A percentile compares a stretch with the other conserved stretches of the same genome.
These are phyloP conservation scores for Natator depressus DNA, from an alignment of 2,113 vertebrate species.

Conservation along the genomic window DNA sequence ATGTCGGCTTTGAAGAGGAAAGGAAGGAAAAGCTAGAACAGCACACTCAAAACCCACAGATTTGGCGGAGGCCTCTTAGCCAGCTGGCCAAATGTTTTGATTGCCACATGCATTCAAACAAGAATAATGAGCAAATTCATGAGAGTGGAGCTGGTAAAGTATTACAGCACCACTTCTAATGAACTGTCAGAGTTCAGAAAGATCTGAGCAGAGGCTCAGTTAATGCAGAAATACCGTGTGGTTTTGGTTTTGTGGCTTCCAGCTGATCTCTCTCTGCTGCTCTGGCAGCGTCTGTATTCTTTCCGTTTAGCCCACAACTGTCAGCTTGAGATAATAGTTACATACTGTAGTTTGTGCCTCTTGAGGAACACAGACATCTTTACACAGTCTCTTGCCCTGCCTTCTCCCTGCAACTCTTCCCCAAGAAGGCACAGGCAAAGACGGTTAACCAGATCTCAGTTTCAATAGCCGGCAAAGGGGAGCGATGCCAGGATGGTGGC, in stretches of 20 bases:
- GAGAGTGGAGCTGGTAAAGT: not conserved
- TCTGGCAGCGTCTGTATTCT: conserved; percentile 78
- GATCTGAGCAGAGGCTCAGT: not conserved
- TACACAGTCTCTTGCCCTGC: fast-evolving
- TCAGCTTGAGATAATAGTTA: conserved; percentile 71
- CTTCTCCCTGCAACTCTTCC: not conserved
- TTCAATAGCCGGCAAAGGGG: not conserved
- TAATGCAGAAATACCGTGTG: conserved; percentile 59
- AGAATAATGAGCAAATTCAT: not conserved
- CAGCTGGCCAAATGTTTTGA: not conserved
- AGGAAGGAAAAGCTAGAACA: not conserved
- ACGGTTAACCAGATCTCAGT: not conserved
- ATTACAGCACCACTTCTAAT: not conserved
- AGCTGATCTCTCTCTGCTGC: conserved; percentile 76
- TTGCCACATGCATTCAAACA: fast-evolving
- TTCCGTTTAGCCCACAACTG: conserved; percentile 76
- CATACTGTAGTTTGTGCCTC: not conserved
- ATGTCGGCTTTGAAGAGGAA: not conserved
- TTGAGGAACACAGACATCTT: not conserved
- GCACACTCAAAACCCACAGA: not conserved
- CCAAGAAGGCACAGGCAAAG: not conserved
- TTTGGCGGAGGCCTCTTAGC: not conserved
- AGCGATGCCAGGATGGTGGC: fast-evolving
- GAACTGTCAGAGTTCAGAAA: not conserved
- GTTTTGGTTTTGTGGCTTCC: conserved; percentile 80